A percentile compares a stretch with the other conserved stretches of the same genome.
These are phyloP conservation scores for Tursiops truncatus DNA, from an alignment of 2,113 vertebrate species.

Conservation along the genomic window DNA sequence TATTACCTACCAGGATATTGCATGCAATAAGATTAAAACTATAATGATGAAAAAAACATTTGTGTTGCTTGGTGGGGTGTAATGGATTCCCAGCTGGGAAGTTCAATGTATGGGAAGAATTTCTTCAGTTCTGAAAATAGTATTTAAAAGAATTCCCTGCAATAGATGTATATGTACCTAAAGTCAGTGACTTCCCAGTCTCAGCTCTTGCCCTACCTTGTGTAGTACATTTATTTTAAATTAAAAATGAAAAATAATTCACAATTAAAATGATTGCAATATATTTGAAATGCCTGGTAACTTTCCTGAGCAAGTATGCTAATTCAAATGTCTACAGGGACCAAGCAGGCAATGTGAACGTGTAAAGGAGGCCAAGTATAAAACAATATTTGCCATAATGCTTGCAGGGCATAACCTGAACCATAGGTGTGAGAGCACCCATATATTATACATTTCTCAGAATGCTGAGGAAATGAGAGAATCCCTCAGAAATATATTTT, in stretches of 20 bases:
- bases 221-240: slow-evolving; percentile 35
- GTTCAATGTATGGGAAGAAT: neutral
- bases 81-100: neutral
- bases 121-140: neutral
- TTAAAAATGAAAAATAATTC: neutral
- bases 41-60: neutral
- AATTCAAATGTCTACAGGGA: neutral
- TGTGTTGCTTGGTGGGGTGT: neutral
- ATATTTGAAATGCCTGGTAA: neutral
- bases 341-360: neutral
- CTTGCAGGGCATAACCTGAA: neutral
- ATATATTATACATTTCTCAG: neutral
- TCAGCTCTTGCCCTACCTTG: neutral
- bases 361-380: neutral
- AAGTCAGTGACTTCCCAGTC: neutral
- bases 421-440: neutral
- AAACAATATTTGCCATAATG: neutral
- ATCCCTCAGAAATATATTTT: neutral
- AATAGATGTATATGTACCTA: neutral
- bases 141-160: neutral
- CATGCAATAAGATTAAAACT: neutral
- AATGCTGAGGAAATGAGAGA: neutral
- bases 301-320: neutral
- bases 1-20: neutral
- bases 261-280: neutral